A percentile compares a stretch with the other conserved stretches of the same genome.
Evolutionary conservation across 2,113 vertebrate species (phyloP).

Genomic region (Cairina moschata): DNA sequence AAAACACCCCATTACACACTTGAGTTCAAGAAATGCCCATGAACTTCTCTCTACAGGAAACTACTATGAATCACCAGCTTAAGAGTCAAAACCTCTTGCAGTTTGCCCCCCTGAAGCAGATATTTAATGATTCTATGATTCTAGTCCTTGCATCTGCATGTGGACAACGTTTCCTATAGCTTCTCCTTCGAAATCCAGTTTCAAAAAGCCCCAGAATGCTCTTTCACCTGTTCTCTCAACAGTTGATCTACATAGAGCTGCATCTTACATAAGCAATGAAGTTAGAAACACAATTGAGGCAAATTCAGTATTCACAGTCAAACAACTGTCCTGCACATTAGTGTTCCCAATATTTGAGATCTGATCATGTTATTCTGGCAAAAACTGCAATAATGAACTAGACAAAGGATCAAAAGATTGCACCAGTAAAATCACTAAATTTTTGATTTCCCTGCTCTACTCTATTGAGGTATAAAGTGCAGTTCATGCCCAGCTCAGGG

Average conservation of each 20-base stretch:
- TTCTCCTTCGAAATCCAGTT: neutral
- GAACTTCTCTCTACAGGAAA: neutral
- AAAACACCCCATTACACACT: neutral
- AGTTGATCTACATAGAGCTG: neutral
- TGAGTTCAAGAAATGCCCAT: neutral
- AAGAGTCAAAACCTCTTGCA: neutral
- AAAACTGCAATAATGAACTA: neutral
- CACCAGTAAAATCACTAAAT: neutral
- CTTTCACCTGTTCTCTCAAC: neutral
- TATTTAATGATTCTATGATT: neutral
- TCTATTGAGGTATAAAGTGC: neutral
- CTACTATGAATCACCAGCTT: neutral
- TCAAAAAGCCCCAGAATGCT: neutral
- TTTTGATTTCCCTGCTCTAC: neutral
- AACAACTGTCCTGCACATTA: neutral
- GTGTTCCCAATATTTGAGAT: neutral
- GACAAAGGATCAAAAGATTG: neutral
- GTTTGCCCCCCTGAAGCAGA: neutral
- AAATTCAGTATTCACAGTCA: neutral
- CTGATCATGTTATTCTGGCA: neutral
- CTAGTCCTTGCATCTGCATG: neutral
- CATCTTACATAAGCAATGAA: neutral
- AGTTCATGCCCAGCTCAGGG: neutral
- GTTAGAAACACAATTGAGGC: neutral
- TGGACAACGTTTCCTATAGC: neutral